phyloP scores from a whole-genome alignment of 2,797 vertebrate genomes.

The Syngnathus rostellatus region DNA sequence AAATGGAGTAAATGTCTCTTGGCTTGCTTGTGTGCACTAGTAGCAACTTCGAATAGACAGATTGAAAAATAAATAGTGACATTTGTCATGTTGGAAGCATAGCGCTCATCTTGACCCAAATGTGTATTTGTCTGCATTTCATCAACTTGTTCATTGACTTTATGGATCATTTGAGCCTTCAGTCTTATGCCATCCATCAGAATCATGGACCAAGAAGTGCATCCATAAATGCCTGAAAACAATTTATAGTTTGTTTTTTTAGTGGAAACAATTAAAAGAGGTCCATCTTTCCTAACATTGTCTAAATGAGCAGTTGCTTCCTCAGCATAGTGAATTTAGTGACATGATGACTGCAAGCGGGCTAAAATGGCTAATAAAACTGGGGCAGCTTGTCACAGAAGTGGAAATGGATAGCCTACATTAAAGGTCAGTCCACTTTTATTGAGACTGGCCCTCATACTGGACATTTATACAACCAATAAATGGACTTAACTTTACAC shows the following conservation, averaged over 20 bases:
- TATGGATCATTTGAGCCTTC: conserved; percentile 1
- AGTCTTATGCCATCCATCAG: neutral
- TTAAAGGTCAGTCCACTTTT: conserved; percentile 8
- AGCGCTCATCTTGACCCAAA: conserved; percentile 25
- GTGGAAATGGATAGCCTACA: neutral
- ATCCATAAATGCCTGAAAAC: neutral
- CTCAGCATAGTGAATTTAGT: neutral
- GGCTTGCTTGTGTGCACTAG: conserved; percentile 17
- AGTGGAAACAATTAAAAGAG: neutral
- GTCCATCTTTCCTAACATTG: neutral
- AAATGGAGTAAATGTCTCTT: conserved; percentile 22
- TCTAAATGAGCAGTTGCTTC: neutral
- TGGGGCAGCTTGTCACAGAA: neutral
- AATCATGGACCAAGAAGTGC: neutral
- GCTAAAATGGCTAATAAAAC: conserved; percentile 3
- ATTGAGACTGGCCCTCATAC: conserved; percentile 2
- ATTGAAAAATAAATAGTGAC: conserved; percentile 26
- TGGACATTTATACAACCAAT: conserved; percentile 6
- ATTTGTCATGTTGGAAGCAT: conserved; percentile 30
- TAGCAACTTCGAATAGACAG: conserved; percentile 9
- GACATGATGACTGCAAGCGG: neutral
- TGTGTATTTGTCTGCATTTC: conserved; percentile 11
- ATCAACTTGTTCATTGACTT: neutral
- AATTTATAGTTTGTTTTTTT: neutral
- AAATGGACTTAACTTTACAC: neutral